phyloP scores from a whole-genome alignment of 2,797 vertebrate genomes.

The Spea hammondii region DNA sequence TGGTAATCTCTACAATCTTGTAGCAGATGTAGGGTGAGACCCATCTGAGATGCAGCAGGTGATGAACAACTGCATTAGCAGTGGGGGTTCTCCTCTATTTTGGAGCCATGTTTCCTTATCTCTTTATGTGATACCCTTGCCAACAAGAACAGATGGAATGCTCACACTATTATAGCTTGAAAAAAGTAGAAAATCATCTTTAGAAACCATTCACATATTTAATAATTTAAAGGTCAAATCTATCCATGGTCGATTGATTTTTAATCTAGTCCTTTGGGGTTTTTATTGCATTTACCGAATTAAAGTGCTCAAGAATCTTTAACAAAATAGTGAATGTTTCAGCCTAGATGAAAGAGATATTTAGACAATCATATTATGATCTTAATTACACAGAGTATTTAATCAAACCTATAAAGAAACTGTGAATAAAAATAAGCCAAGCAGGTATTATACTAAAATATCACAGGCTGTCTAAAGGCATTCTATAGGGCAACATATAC shows the following conservation, averaged over 20 bases:
- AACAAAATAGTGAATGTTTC: constrained; percentile 18
- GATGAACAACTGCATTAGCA: constrained; percentile 34
- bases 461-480: too few species aligned
- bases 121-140: constrained; percentile 42
- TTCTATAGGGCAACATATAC: too few species aligned
- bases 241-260: constrained; percentile 45
- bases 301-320: constrained; percentile 4
- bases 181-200: constrained; percentile 49
- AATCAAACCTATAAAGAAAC: neutral
- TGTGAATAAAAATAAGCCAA: too few species aligned
- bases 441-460: too few species aligned
- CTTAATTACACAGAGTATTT: constrained; percentile 11
- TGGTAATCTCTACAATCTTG: constrained; percentile 30
- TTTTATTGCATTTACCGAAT: constrained; percentile 30
- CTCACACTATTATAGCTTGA: constrained; percentile 44
- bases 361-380: constrained; percentile 16
- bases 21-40: constrained; percentile 50
- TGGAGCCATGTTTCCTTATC: constrained; percentile 34
- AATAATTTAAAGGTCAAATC: constrained; percentile 53
- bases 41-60: constrained; percentile 47
- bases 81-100: constrained; percentile 38
- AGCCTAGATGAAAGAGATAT: constrained; percentile 10
- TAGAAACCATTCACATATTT: constrained; percentile 50
- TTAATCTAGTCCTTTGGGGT: constrained; percentile 22
- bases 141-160: constrained; percentile 52